Evolutionary conservation across 1,140 invertebrate genomes (phyloP), one percentile per base, ranked within the genome.

Genomic region (Asobara japonica): DNA sequence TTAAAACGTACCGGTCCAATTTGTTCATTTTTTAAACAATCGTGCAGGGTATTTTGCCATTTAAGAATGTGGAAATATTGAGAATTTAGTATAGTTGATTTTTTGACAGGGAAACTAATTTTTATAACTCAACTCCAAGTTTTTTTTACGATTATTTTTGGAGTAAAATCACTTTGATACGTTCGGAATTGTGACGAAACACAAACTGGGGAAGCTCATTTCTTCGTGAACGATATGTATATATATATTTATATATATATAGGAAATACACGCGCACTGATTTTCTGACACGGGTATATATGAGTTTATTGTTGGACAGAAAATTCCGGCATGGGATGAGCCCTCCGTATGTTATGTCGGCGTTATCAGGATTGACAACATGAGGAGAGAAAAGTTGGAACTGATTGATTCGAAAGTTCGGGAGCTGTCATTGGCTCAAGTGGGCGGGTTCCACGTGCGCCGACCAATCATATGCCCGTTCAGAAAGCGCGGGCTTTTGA

Each of bases 251-350:
- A 56, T 27, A 56, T 27, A 56, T 25, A 13, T 56, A 56, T 56
- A 11, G 25, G n/a, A 56, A 56, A 56, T 45, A 45, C 51, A 56
- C 51, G 2, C 18, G 18, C 25, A 27, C 8, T 20, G 18, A 22
- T 56, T 10, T 22, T 18, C 1, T 56, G 51, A 56, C 51, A 56
- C 51, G 20, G 22, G 22, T 56, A 56, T 56, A 56, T 56, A 27
- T 18, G 11, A 6, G 22, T 56, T 56, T 56, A 56, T 56, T 56
- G 51, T 56, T 56, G 22, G 18, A 25, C 51, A 10, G 51, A 56
- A 25, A 56, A 56, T 56, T 56, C 22, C 51, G 51, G 51, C 51
- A 45, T 56, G 22, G n/a, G 22, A 56, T 56, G 25, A 56, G 13
- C 41, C 25, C 3, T 22, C 51, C 20, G 51, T 56, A 56, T 27